phyloP scores from a whole-genome alignment of 2,888 invertebrate genomes.

The Drosophila niveifrons region DNA sequence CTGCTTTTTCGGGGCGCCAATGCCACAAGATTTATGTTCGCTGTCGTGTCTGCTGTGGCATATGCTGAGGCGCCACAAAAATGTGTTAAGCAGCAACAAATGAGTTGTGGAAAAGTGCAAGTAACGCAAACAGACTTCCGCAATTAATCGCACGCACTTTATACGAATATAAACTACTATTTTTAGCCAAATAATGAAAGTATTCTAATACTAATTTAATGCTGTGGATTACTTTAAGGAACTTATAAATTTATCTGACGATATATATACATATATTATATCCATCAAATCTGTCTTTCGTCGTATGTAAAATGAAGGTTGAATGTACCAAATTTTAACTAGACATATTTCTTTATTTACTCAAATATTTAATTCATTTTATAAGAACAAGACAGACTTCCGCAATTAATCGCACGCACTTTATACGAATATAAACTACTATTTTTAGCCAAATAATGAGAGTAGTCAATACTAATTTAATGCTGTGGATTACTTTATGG shows the following conservation, averaged over 20 bases:
- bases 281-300: no score
- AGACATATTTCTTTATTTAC: no score
- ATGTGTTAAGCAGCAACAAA: conserved; percentile 50
- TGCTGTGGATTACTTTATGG: not conserved
- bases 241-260: no score
- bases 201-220: not conserved
- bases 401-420: conserved; percentile 25
- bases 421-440: no score
- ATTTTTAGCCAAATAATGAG: not conserved
- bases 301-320: no score
- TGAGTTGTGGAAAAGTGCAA: conserved; percentile 52
- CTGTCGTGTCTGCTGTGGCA: conserved; percentile 37
- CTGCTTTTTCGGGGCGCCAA: conserved; percentile 10
- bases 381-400: not conserved
- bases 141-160: conserved; percentile 24
- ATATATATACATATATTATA: no score
- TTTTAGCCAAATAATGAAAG: not conserved
- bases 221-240: not conserved
- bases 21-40: conserved; percentile 64
- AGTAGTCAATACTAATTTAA: not conserved
- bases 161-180: no score
- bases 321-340: no score
- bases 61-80: conserved; percentile 42
- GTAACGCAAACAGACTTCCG: conserved; percentile 22
- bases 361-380: not conserved